Evolutionary conservation across 2,113 vertebrate species (phyloP).

Genomic region (Jaculus jaculus): DNA sequence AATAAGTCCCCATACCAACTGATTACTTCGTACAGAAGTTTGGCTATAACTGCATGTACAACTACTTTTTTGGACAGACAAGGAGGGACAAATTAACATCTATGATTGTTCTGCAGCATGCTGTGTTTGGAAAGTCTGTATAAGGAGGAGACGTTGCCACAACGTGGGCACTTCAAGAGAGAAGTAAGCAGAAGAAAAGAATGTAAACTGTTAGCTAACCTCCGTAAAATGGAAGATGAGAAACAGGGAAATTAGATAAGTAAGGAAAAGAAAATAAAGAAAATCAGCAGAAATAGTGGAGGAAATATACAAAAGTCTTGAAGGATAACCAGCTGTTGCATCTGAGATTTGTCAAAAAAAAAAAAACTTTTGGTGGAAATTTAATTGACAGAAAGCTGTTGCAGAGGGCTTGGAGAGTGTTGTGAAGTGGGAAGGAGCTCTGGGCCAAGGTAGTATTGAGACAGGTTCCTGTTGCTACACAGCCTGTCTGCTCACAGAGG

Average conservation of each 20-base stretch:
- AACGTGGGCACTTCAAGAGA: constrained; percentile 59
- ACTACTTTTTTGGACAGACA: constrained; percentile 45
- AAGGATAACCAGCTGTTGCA: constrained; percentile 80
- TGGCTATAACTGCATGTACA: neutral
- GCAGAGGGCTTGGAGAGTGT: neutral
- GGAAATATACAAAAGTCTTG: constrained; percentile 77
- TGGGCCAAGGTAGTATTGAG: constrained; percentile 63
- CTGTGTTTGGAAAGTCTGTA: constrained; percentile 55
- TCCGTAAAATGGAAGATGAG: constrained; percentile 51
- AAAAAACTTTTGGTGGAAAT: constrained; percentile 61
- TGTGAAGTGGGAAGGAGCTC: constrained; percentile 73
- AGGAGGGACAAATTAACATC: constrained; percentile 19
- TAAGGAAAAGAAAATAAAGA: constrained; percentile 57
- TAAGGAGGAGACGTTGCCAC: constrained; percentile 58
- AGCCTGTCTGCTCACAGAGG: constrained; percentile 66
- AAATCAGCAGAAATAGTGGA: constrained; percentile 64
- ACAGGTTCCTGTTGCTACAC: constrained; percentile 47
- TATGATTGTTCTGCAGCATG: constrained; percentile 48
- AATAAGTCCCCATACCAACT: neutral
- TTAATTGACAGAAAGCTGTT: constrained; percentile 77
- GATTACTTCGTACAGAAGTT: neutral
- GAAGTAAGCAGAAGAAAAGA: constrained; percentile 59
- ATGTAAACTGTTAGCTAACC: constrained; percentile 65
- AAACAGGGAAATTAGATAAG: constrained; percentile 47
- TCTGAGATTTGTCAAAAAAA: constrained; percentile 72